Evolutionary conservation across 2,888 invertebrate genomes (phyloP).

Genomic region (Mycalesis mineus): DNA sequence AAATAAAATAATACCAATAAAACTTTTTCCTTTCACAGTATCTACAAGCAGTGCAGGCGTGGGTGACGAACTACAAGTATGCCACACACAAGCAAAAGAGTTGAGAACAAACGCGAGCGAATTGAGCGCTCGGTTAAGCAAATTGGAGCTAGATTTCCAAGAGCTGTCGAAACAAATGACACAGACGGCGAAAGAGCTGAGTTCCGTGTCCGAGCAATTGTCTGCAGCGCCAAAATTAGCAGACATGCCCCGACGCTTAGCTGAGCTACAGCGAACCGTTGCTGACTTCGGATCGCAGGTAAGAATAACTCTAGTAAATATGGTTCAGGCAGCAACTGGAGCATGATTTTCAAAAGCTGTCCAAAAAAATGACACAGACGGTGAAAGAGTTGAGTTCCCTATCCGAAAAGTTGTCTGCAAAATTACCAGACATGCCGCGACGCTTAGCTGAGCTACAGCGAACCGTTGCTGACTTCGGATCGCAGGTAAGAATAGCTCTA

Average conservation of each 20-base stretch:
- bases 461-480: constrained; percentile 79
- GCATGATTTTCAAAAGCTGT: too few species aligned
- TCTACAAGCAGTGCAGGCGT: constrained; percentile 83
- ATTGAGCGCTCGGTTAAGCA: constrained; percentile 76
- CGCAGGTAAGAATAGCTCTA: constrained; percentile 65
- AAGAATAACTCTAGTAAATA: too few species aligned
- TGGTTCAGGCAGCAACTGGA: too few species aligned
- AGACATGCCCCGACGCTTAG: constrained; percentile 76
- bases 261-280: constrained; percentile 75
- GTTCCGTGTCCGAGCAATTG: constrained; percentile 76
- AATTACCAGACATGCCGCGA: constrained; percentile 77
- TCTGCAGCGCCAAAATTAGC: constrained; percentile 79
- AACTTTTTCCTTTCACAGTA: constrained; percentile 54
- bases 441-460: constrained; percentile 73
- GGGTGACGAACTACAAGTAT: constrained; percentile 83
- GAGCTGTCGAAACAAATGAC: constrained; percentile 51
- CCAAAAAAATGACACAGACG: too few species aligned
- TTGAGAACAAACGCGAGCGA: constrained; percentile 82
- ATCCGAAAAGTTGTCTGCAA: constrained; percentile 77
- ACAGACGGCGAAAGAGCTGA: constrained; percentile 68
- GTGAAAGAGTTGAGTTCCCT: constrained; percentile 70
- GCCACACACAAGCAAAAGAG: constrained; percentile 83
- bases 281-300: constrained; percentile 80
- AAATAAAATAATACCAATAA: neutral
- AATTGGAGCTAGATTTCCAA: constrained; percentile 76